phyloP scores from a whole-genome alignment of 2,888 invertebrate genomes.

The Callinectes sapidus region DNA sequence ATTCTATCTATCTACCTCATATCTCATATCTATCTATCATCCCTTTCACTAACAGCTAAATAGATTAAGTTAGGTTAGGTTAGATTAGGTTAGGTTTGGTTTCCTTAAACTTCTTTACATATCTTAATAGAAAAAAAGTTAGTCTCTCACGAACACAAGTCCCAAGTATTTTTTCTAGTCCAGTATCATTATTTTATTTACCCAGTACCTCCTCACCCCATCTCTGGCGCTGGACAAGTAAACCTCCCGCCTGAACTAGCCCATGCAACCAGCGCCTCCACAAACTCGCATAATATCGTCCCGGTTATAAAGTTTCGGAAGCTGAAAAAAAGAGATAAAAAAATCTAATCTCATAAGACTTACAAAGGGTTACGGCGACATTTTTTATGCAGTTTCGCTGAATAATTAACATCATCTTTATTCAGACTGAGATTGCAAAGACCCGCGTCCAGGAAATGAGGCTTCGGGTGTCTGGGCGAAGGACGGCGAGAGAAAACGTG shows the following conservation, averaged over 20 bases:
- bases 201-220: neutral
- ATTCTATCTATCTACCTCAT: too few relatives aligned
- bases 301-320: slow-evolving; percentile 39
- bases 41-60: neutral
- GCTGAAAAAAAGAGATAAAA: neutral
- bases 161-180: too few relatives aligned
- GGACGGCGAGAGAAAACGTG: neutral
- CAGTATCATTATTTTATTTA: neutral
- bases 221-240: neutral
- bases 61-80: too few relatives aligned
- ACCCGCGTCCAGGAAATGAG: neutral
- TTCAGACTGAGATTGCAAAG: slow-evolving; percentile 12
- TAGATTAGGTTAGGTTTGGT: too few relatives aligned
- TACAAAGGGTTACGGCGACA: slow-evolving; percentile 27
- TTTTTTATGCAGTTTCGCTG: slow-evolving; percentile 9
- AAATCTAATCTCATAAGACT: slow-evolving; percentile 28
- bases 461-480: neutral
- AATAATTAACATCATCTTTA: slow-evolving; percentile 37
- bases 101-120: too few relatives aligned
- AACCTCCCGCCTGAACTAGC: neutral
- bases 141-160: too few relatives aligned
- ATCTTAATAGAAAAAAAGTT: too few relatives aligned
- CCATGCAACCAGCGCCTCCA: neutral
- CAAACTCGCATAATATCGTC: slow-evolving; percentile 49
- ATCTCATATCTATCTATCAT: neutral